Evolutionary conservation across 2,113 vertebrate species (phyloP).

Genomic region (Hylia prasina): DNA sequence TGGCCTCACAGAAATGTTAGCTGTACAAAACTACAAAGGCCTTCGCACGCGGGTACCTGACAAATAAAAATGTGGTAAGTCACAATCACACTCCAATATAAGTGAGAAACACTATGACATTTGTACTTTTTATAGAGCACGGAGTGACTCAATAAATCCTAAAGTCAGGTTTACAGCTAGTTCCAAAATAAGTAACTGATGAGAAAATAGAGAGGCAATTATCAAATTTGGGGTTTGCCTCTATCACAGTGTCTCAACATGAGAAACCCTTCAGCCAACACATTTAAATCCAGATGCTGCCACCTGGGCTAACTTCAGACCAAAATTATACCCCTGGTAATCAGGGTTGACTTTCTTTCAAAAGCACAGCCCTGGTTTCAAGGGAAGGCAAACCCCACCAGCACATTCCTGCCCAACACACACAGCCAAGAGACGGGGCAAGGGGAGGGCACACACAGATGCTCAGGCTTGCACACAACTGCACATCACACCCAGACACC

Average conservation of each 20-base stretch:
- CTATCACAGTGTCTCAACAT: not conserved
- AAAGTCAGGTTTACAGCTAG: not conserved
- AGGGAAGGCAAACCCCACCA: not conserved
- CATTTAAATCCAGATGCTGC: not conserved
- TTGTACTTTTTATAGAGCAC: not conserved
- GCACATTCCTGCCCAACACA: not conserved
- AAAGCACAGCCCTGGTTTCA: not conserved
- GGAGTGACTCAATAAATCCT: not conserved
- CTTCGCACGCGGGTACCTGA: not conserved
- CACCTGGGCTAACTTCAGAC: not conserved
- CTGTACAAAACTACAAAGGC: not conserved
- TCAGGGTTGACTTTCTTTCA: not conserved
- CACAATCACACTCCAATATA: not conserved
- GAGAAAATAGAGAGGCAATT: not conserved
- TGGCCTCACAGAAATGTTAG: not conserved
- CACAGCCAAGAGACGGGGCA: not conserved
- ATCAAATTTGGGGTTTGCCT: not conserved
- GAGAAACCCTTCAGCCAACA: not conserved
- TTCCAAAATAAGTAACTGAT: not conserved
- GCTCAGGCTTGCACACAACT: not conserved
- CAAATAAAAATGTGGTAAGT: not conserved
- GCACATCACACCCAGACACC: not conserved
- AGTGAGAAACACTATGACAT: not conserved
- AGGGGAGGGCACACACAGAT: not conserved
- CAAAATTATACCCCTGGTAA: not conserved